A percentile compares a stretch with the other conserved stretches of the same genome.
Conservation (phyloP, 2,888 invertebrate species). For the Drosophila austrosaltans region DNA sequence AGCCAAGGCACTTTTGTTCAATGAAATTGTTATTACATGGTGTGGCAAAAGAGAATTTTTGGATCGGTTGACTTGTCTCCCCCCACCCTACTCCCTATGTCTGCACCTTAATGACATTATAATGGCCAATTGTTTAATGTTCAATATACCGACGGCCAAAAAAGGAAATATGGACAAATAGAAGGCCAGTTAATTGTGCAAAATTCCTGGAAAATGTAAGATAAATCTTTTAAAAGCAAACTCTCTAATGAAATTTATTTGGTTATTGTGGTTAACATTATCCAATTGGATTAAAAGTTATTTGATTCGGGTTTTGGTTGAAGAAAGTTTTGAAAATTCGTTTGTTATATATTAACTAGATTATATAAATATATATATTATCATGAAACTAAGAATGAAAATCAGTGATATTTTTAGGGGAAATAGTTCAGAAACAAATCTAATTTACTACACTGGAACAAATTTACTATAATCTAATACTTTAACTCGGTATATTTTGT, state of each 20-base stretch:
- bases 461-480: too few species aligned
- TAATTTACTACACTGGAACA: too few species aligned
- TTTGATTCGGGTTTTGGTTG: not conserved
- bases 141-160: not conserved
- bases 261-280: not conserved
- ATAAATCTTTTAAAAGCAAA: not conserved
- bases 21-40: constrained; percentile 43
- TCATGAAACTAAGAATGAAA: too few species aligned
- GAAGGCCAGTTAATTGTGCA: not conserved
- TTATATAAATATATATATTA: not conserved
- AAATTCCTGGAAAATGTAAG: not conserved
- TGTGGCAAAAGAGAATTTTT: constrained; percentile 28
- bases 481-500: too few species aligned
- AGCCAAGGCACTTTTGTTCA: constrained; percentile 41
- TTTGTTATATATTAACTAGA: not conserved
- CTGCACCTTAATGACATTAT: constrained; percentile 64
- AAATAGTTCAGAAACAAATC: too few species aligned
- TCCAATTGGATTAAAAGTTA: not conserved
- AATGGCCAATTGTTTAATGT: constrained; percentile 54
- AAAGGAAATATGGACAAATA: constrained; percentile 33
- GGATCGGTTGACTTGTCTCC: constrained; percentile 3
- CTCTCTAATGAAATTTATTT: not conserved
- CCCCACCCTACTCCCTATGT: not conserved
- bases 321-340: not conserved
- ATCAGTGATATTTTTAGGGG: too few species aligned